Evolutionary conservation across 2,888 invertebrate genomes (phyloP).

Genomic region (Andrena flavipes): DNA sequence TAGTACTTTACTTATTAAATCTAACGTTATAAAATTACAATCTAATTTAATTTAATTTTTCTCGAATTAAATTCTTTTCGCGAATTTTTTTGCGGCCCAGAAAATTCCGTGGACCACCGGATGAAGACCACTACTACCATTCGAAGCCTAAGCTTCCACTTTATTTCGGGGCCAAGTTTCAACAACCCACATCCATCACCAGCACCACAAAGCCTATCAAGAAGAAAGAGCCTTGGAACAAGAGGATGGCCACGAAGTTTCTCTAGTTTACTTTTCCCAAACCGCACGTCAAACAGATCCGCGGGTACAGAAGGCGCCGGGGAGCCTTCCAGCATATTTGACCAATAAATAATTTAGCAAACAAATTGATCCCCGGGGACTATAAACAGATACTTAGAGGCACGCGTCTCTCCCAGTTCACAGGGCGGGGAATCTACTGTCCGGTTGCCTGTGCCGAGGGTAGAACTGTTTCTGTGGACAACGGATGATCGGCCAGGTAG

Average conservation of each 20-base stretch:
- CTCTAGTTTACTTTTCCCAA: constrained; percentile 82
- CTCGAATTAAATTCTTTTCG: too few relatives aligned
- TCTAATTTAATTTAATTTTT: too few relatives aligned
- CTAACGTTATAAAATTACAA: too few relatives aligned
- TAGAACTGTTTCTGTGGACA: constrained; percentile 60
- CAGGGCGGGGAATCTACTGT: constrained; percentile 36
- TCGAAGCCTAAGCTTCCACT: too few relatives aligned
- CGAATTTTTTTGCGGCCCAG: too few relatives aligned
- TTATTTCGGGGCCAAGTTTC: too few relatives aligned
- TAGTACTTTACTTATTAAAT: too few relatives aligned
- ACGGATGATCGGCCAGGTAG: constrained; percentile 61
- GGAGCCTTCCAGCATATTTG: constrained; percentile 80
- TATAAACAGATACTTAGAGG: constrained; percentile 85
- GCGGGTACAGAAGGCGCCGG: constrained; percentile 68
- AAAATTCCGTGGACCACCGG: too few relatives aligned
- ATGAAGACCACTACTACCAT: too few relatives aligned
- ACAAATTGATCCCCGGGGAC: constrained; percentile 84
- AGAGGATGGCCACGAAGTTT: not conserved
- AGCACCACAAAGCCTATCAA: not conserved
- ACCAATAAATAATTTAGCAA: constrained; percentile 85
- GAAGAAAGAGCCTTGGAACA: not conserved
- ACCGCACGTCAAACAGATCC: constrained; percentile 79
- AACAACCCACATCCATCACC: too few relatives aligned
- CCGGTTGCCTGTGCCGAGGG: not conserved
- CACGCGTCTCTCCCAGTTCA: constrained; percentile 77